Percentiles rank a stretch among this genome's conserved stretches.
phyloP scores from a whole-genome alignment of 2,888 invertebrate genomes.

The Drosophila peninsularis region DNA sequence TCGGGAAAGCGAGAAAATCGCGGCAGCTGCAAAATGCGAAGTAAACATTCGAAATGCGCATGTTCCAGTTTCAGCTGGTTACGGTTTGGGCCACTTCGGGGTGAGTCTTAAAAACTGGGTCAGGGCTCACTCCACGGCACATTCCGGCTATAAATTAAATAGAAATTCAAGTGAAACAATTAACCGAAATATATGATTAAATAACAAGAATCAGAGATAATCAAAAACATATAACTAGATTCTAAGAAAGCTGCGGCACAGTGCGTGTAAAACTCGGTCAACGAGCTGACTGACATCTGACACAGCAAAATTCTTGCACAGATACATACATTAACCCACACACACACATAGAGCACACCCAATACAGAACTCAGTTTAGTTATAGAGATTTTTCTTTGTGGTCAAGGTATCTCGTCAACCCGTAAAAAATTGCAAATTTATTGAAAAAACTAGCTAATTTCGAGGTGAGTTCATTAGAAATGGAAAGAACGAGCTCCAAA shows the following conservation, averaged over 20 bases:
- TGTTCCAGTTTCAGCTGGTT: constrained; percentile 68
- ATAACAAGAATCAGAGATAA: background rate
- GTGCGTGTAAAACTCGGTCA: background rate
- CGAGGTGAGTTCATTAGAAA: constrained; percentile 75
- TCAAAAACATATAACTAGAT: too few species aligned
- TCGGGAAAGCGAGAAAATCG: constrained; percentile 28
- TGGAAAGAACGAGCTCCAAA: background rate
- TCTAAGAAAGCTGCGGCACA: background rate
- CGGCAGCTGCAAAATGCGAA: constrained; percentile 39
- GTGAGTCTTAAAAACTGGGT: constrained; percentile 65
- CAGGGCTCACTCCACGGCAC: constrained; percentile 41
- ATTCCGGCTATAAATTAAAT: constrained; percentile 19
- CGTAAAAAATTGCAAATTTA: constrained; percentile 84
- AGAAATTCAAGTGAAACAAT: background rate
- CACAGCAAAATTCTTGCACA: constrained; percentile 49
- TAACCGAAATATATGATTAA: accelerated
- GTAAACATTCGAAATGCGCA: constrained; percentile 68
- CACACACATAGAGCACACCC: background rate
- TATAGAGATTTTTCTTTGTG: constrained; percentile 79
- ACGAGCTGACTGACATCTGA: constrained; percentile 9
- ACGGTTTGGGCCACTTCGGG: constrained; percentile 29
- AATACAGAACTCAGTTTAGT: constrained; percentile 63
- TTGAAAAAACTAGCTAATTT: constrained; percentile 84
- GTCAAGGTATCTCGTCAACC: constrained; percentile 70
- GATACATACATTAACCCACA: constrained; percentile 60